Conservation (phyloP, 2,797 vertebrate species). For the Eidolon dupreanum region DNA sequence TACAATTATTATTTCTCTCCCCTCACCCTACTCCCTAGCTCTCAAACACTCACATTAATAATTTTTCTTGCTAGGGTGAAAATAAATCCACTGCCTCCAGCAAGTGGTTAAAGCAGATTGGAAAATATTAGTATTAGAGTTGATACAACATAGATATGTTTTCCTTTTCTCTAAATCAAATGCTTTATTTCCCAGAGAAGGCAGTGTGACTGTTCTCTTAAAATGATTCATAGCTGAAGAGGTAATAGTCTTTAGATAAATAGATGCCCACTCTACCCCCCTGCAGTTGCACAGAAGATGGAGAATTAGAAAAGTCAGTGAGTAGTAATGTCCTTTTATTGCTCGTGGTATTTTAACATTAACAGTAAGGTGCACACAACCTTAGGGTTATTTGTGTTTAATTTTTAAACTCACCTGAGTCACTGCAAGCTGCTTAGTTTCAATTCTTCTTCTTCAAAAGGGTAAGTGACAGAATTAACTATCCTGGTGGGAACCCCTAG, state of each 20-base stretch:
- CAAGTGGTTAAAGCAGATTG: background rate
- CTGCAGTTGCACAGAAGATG: background rate
- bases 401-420: background rate
- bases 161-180: background rate
- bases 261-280: background rate
- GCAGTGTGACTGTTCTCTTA: background rate
- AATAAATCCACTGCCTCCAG: background rate
- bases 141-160: background rate
- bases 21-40: background rate
- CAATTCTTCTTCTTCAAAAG: background rate
- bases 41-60: background rate
- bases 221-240: background rate
- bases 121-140: background rate
- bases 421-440: background rate
- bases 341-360: background rate
- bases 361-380: background rate
- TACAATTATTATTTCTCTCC: background rate
- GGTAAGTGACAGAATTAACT: background rate
- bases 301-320: background rate
- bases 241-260: background rate
- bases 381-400: background rate
- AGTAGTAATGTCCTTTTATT: background rate
- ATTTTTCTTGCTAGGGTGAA: slow-evolving; percentile 19
- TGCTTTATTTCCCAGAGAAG: background rate
- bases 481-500: background rate